Conservation (phyloP, 2,113 vertebrate genomes). For the Gulo gulo region DNA sequence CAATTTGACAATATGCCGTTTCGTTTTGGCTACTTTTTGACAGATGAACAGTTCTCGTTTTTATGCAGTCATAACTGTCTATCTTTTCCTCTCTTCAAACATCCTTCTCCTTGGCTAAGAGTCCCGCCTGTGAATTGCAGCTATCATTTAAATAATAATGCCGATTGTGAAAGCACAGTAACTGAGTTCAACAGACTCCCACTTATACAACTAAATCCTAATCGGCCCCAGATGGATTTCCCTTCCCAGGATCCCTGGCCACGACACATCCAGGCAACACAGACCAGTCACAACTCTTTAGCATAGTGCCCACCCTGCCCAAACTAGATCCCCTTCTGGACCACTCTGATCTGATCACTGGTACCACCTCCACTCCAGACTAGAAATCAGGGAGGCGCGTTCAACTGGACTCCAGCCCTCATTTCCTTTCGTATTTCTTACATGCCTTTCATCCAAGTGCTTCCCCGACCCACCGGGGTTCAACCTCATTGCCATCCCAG, state of each 20-base stretch:
- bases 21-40: slow-evolving; percentile 60
- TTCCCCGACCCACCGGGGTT: neutral
- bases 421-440: neutral
- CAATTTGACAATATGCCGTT: slow-evolving; percentile 45
- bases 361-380: neutral
- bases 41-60: slow-evolving; percentile 54
- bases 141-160: slow-evolving; percentile 55
- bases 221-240: neutral
- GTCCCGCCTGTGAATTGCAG: neutral
- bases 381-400: neutral
- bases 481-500: neutral
- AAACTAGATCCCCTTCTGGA: neutral
- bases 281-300: neutral
- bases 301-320: neutral
- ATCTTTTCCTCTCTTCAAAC: slow-evolving; percentile 56
- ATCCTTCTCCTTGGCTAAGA: slow-evolving; percentile 11
- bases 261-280: neutral
- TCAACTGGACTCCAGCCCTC: neutral
- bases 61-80: slow-evolving; percentile 55
- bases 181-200: slow-evolving; percentile 28
- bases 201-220: neutral
- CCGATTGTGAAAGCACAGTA: slow-evolving; percentile 39
- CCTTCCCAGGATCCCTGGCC: neutral
- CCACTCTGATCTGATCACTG: neutral
- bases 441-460: neutral